Conservation (phyloP, 2,113 vertebrate species). For the Syngnathus floridae region DNA sequence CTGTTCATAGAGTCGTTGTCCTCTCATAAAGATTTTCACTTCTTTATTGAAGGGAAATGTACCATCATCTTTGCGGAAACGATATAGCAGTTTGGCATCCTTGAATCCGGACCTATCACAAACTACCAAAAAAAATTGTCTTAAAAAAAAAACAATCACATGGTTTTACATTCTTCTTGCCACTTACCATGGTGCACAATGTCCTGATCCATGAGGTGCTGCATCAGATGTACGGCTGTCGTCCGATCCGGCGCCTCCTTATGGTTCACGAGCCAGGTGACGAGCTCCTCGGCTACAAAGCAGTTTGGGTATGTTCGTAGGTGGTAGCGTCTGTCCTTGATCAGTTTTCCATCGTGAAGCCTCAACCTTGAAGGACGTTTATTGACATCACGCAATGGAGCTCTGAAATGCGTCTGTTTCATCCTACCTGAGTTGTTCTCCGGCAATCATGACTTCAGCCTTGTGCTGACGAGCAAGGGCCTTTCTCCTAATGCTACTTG, state of each 20-base stretch:
- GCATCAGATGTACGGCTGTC: conserved; percentile 75
- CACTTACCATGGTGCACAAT: conserved; percentile 80
- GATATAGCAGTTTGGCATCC: conserved; percentile 82
- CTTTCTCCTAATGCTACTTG: conserved; percentile 65
- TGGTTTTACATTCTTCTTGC: not conserved
- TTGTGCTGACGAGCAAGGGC: conserved; percentile 70
- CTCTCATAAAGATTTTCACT: conserved; percentile 78
- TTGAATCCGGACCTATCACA: conserved; percentile 79
- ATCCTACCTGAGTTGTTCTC: conserved; percentile 81
- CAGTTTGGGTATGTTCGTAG: conserved; percentile 82
- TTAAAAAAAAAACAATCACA: too few species aligned
- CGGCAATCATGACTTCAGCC: conserved; percentile 80
- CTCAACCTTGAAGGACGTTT: conserved; percentile 64
- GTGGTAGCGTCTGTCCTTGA: conserved; percentile 78
- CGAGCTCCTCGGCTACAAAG: conserved; percentile 80
- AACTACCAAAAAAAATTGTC: conserved; percentile 51
- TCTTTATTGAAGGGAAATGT: conserved; percentile 80
- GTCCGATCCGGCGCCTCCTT: conserved; percentile 77
- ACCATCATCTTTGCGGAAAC: conserved; percentile 83
- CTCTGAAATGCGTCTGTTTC: not conserved
- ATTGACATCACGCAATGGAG: not conserved
- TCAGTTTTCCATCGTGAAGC: conserved; percentile 78
- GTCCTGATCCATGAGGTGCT: conserved; percentile 82
- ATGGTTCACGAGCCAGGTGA: conserved; percentile 77
- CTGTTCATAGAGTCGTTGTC: conserved; percentile 80